phyloP scores from a whole-genome alignment of 2,797 vertebrate genomes.

The Phoebastria nigripes region DNA sequence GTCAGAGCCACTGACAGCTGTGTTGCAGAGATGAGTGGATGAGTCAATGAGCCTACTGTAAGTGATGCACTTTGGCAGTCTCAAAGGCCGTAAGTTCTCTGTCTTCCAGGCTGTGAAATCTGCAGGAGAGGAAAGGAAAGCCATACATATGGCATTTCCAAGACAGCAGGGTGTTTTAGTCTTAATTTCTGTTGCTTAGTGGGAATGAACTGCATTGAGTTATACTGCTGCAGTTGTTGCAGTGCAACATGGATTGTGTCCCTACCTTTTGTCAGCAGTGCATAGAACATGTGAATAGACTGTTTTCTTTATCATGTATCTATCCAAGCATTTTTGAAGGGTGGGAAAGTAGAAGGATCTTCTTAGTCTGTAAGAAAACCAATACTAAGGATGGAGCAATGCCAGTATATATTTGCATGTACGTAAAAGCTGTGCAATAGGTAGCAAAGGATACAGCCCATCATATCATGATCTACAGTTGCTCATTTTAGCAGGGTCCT shows the following conservation, averaged over 20 bases:
- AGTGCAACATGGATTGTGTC: neutral
- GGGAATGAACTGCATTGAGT: neutral
- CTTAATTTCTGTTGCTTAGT: neutral
- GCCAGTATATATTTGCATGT: no score
- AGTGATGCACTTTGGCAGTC: neutral
- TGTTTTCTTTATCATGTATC: neutral
- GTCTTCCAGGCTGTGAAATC: neutral
- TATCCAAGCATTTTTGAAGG: neutral
- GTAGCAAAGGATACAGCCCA: neutral
- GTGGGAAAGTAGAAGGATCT: neutral
- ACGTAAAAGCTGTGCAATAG: accelerated
- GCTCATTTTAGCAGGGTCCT: neutral
- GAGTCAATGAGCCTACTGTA: neutral
- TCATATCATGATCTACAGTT: neutral
- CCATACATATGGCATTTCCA: neutral
- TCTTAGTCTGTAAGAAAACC: neutral
- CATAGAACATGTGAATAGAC: neutral
- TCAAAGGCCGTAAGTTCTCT: neutral
- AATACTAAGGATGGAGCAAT: neutral
- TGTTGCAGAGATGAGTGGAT: neutral
- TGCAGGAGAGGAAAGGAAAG: neutral
- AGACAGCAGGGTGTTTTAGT: neutral
- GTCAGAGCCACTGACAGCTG: neutral
- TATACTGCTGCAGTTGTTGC: neutral
- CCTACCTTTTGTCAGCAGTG: neutral